These are phyloP conservation scores for Megalopta genalis DNA, from an alignment of 1,140 invertebrate genomes.

Conservation along the genomic window DNA sequence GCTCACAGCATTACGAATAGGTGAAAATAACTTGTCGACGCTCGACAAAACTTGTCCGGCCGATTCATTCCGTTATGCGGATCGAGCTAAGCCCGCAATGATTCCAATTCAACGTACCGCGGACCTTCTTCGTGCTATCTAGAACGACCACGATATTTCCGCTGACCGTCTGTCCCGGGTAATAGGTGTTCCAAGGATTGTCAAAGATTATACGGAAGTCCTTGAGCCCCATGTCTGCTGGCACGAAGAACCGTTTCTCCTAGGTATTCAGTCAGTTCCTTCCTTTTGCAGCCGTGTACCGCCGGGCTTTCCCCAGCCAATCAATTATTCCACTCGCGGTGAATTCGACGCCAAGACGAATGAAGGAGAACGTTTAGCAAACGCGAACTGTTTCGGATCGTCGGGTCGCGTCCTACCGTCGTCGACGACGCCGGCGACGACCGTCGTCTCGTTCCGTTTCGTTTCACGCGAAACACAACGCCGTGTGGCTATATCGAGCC, in stretches of 20 bases:
- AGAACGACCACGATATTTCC: slow-evolving; percentile 75
- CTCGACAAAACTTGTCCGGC: background rate
- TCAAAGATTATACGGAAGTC: slow-evolving; percentile 78
- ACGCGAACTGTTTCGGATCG: no score
- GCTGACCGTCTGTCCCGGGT: slow-evolving; percentile 77
- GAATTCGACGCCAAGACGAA: background rate
- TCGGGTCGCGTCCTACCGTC: no score
- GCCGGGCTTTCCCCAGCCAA: background rate
- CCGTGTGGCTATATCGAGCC: slow-evolving; percentile 42
- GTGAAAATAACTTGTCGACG: background rate
- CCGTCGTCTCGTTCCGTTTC: background rate
- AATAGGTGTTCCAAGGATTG: slow-evolving; percentile 77
- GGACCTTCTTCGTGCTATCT: slow-evolving; percentile 77
- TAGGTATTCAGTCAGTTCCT: background rate
- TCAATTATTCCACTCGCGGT: slow-evolving; percentile 24
- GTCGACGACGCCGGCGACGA: background rate
- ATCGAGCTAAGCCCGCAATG: background rate
- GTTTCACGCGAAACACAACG: slow-evolving; percentile 3
- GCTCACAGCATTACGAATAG: background rate
- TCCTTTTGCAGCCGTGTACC: background rate
- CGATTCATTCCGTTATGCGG: no score
- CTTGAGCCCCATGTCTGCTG: slow-evolving; percentile 75
- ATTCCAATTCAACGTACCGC: slow-evolving; percentile 65
- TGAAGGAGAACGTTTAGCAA: no score
- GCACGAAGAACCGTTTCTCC: background rate